Conservation (phyloP, 2,113 vertebrate species). For the Thermophis baileyi region DNA sequence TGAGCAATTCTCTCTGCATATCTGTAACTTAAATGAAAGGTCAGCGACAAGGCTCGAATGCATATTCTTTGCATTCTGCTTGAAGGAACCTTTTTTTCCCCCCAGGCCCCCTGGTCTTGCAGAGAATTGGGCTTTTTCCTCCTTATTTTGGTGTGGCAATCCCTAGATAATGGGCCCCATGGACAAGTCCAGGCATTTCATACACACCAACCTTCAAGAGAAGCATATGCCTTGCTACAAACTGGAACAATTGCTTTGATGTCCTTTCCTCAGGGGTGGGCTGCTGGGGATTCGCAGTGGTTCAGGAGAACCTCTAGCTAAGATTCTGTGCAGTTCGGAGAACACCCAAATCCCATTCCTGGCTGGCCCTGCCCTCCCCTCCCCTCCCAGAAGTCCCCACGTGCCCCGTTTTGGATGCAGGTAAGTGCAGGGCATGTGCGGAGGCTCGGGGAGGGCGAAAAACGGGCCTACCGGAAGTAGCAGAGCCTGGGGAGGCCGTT, state of each 20-base stretch:
- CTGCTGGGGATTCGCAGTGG: too few species aligned
- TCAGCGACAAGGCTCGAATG: background rate
- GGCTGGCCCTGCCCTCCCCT: too few species aligned
- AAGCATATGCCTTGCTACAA: background rate
- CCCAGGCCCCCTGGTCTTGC: background rate
- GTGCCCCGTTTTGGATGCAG: too few species aligned
- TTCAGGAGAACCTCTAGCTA: too few species aligned
- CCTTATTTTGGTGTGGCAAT: background rate
- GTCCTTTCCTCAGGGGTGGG: background rate
- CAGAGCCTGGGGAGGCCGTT: too few species aligned
- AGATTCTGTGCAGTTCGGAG: too few species aligned
- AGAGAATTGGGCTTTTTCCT: background rate
- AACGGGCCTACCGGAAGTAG: too few species aligned
- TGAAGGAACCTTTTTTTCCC: background rate
- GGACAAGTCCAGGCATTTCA: background rate
- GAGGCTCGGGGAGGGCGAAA: too few species aligned
- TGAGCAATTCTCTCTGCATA: background rate
- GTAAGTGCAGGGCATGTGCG: too few species aligned
- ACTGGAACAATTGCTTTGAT: background rate
- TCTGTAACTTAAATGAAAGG: background rate
- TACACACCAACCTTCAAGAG: background rate
- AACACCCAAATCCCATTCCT: too few species aligned
- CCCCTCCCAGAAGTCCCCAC: too few species aligned
- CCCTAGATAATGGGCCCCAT: background rate
- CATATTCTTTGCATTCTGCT: background rate